Base-by-base conservation (phyloP, 2,113 vertebrate genomes). In the Oncorhynchus clarkii region DNA sequence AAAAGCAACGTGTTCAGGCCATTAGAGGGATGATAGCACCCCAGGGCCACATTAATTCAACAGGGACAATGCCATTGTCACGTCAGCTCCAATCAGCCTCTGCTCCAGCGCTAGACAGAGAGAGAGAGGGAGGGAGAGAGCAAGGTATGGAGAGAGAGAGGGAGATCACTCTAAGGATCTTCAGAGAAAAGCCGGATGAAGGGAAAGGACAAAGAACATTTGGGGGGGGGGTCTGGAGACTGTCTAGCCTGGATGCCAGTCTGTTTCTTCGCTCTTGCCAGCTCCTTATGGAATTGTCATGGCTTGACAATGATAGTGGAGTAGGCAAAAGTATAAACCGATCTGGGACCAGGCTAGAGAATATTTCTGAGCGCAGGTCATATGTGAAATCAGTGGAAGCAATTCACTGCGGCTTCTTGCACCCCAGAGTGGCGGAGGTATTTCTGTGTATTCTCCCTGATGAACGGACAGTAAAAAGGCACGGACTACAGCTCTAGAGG, bases 11-110 rank as follows among this genome's bases (percentile, higher is more conserved):
- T 39, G 71, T 45, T 16, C 45, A 31, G 24, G 27, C 57, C 80
- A 87, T 86, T 73, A 18, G 65, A 87, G 84, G 79, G 39, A 45
- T 81, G 73, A 80, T 82, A 80, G 77, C 76, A 66, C 86, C 90
- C 86, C 24, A 60, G 11, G 86, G 88, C 78, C 78, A 89, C 86
- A 91, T 88, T 90, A 92, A 86, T 82, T 88, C 65, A 13, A 78
- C 24, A 51, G 85, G 89, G 87, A 89, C 88, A 91, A 91, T 85
- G 82, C 82, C 87, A 88, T 87, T 80, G 82, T 86, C 87, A 82
- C 54, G 85, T 93, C 90, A 45, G 39, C 39, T 45, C 39, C 39
- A 45, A 88, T 45, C 39, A 45, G 39, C 39, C 39, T 45, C 39
- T 45, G 39, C 39, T 45, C 39, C 39, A 45, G 8, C 9, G 2